Evolutionary conservation across 2,797 vertebrate species (phyloP).

Genomic region (Chromis chromis): DNA sequence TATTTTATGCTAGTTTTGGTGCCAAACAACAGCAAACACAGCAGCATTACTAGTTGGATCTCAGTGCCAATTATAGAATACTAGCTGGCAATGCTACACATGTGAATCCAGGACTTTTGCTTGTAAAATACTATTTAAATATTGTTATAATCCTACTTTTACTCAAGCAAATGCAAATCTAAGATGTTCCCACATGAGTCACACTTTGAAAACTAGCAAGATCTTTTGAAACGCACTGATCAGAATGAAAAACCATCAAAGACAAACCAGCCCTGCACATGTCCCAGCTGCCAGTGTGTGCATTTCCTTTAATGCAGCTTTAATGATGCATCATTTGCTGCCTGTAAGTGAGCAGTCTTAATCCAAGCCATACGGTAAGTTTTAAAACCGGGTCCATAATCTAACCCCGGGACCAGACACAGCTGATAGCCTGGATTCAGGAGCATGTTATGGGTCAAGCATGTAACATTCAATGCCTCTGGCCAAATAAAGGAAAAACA

Average conservation of each 20-base stretch:
- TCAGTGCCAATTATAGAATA: background rate
- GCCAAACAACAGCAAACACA: no score
- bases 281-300: slow-evolving; percentile 58
- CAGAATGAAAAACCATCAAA: slow-evolving; percentile 16
- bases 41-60: background rate
- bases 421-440: slow-evolving; percentile 36
- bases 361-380: slow-evolving; percentile 12
- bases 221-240: slow-evolving; percentile 2
- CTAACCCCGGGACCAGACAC: slow-evolving; percentile 10
- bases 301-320: slow-evolving; percentile 61
- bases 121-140: background rate
- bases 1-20: no score
- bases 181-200: background rate
- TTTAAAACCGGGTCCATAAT: slow-evolving; percentile 19
- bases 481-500: slow-evolving; percentile 42
- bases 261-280: slow-evolving; percentile 24
- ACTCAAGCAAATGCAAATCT: background rate
- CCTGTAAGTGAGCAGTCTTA: slow-evolving; percentile 32
- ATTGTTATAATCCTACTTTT: background rate
- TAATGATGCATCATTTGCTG: slow-evolving; percentile 39
- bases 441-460: slow-evolving; percentile 37
- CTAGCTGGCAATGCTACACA: background rate
- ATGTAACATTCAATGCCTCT: slow-evolving; percentile 47
- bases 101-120: background rate
- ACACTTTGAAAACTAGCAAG: background rate